Conservation (phyloP, 2,888 invertebrate species). For the Isoperla grammatica region DNA sequence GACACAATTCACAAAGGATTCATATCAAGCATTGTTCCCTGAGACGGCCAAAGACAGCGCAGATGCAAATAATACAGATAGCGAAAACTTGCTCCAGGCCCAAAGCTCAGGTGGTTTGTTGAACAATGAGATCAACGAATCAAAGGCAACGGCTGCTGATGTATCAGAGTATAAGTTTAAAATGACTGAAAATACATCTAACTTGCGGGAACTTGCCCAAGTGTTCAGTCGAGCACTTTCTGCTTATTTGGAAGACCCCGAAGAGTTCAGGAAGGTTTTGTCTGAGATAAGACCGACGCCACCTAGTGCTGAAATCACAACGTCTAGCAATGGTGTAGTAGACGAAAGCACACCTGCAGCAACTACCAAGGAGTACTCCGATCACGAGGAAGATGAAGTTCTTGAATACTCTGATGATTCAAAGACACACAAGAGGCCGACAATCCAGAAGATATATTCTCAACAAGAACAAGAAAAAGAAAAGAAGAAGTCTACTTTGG, state of each 20-base stretch:
- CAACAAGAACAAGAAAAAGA: conserved; percentile 41
- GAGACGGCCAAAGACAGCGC: conserved; percentile 15
- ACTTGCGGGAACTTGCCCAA: conserved; percentile 68
- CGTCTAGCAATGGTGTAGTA: conserved; percentile 38
- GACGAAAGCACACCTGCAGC: conserved; percentile 40
- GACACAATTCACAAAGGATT: conserved; percentile 61
- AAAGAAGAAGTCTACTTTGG: conserved; percentile 35
- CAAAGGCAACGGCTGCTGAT: background rate
- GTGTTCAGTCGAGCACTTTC: conserved; percentile 79
- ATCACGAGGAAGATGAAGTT: conserved; percentile 67
- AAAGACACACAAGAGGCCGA: conserved; percentile 35
- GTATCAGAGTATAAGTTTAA: background rate
- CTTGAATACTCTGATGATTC: conserved; percentile 69
- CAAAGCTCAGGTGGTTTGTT: conserved; percentile 8
- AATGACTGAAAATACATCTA: conserved; percentile 28
- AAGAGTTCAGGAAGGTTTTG: conserved; percentile 69
- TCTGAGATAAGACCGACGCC: conserved; percentile 75
- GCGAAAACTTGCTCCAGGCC: conserved; percentile 7
- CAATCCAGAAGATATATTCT: conserved; percentile 47
- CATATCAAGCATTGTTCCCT: conserved; percentile 50
- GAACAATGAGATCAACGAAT: conserved; percentile 15
- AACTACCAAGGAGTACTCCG: conserved; percentile 50
- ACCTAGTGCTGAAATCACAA: conserved; percentile 30
- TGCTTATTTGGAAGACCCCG: conserved; percentile 76
- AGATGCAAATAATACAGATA: background rate